These are phyloP conservation scores for Drosophila mimica DNA, from an alignment of 2,888 invertebrate genomes.

Conservation along the genomic window DNA sequence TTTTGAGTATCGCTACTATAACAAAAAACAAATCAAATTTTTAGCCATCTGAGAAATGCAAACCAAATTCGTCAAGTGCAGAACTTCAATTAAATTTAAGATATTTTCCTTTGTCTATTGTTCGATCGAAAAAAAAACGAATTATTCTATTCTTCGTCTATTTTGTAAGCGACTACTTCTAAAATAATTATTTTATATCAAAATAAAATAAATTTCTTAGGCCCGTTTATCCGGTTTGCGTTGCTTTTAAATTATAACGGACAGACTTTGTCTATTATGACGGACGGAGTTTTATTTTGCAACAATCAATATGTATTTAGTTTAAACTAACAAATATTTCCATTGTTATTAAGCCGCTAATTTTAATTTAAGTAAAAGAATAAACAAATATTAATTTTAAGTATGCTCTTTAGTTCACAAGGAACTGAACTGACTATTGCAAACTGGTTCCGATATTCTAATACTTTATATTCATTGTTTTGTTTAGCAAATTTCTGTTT, in stretches of 20 bases:
- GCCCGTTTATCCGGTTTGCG: background rate
- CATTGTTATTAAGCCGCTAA: background rate
- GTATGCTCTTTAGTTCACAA: background rate
- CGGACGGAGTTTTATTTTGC: background rate
- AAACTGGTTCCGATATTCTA: background rate
- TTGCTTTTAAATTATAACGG: background rate
- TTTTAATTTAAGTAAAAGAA: background rate
- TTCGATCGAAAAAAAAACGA: background rate
- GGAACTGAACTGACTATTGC: background rate
- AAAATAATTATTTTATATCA: background rate
- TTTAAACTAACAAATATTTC: background rate
- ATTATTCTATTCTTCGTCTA: background rate
- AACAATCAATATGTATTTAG: background rate
- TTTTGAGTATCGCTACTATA: background rate
- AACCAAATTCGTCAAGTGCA: background rate
- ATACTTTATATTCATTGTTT: background rate
- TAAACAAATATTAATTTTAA: background rate
- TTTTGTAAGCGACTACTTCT: background rate
- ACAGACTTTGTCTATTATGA: background rate
- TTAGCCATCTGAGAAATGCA: background rate
- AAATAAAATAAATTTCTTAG: background rate
- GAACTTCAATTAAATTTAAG: background rate
- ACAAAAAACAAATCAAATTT: background rate
- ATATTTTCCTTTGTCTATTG: background rate
- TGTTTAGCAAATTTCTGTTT: background rate